Evolutionary conservation across 2,888 invertebrate species (phyloP).

Genomic region (Cosmopolites sordidus): DNA sequence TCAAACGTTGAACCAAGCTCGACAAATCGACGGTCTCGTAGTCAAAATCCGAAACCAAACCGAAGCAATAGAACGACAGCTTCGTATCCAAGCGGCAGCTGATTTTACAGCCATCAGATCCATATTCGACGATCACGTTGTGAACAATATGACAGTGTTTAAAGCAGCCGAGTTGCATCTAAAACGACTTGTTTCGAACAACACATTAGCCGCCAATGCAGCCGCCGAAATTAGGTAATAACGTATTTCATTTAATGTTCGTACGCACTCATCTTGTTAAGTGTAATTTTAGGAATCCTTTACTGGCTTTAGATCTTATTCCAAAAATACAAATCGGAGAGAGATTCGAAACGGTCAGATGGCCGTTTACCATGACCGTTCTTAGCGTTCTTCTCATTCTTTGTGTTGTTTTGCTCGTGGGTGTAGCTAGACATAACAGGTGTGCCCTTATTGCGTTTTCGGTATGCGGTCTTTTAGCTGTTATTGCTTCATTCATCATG

Average conservation of each 20-base stretch:
- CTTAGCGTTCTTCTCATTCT: conserved; percentile 80
- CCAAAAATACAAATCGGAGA: conserved; percentile 59
- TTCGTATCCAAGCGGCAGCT: conserved; percentile 53
- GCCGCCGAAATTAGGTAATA: conserved; percentile 64
- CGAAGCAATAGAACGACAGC: conserved; percentile 68
- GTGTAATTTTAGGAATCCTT: conserved; percentile 29
- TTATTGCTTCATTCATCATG: conserved; percentile 85
- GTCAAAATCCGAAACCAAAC: conserved; percentile 80
- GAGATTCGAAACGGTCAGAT: conserved; percentile 68
- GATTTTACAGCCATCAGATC: conserved; percentile 70
- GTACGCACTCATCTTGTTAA: background rate
- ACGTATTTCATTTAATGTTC: too few species aligned
- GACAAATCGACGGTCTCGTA: conserved; percentile 72
- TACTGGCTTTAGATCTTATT: conserved; percentile 67
- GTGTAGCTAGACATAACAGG: conserved; percentile 82
- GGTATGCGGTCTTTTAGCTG: conserved; percentile 79
- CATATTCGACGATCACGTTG: conserved; percentile 72
- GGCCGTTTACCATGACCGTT: conserved; percentile 87
- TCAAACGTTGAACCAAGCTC: conserved; percentile 56
- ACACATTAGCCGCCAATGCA: conserved; percentile 69
- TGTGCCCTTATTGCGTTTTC: conserved; percentile 87
- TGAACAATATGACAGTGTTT: conserved; percentile 75
- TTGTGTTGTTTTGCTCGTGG: conserved; percentile 84
- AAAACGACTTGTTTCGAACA: conserved; percentile 68
- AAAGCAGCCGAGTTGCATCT: conserved; percentile 67